Evolutionary conservation across 2,888 invertebrate genomes (phyloP).

Genomic region (Troides helena): DNA sequence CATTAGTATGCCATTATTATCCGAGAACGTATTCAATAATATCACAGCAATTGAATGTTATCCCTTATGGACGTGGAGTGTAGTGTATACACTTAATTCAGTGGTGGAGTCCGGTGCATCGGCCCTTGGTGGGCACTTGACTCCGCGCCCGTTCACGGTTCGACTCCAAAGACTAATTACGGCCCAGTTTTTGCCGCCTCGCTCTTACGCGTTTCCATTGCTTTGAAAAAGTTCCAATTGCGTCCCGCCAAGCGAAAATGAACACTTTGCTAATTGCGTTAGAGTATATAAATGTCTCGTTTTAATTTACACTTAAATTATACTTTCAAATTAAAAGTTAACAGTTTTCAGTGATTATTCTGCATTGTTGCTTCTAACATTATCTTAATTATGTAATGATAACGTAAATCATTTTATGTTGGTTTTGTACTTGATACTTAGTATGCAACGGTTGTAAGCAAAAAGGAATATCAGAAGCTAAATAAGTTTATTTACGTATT

Average conservation of each 20-base stretch:
- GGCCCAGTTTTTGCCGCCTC: slow-evolving; percentile 63
- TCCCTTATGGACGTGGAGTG: slow-evolving; percentile 27
- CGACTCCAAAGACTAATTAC: slow-evolving; percentile 71
- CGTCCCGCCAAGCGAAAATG: slow-evolving; percentile 37
- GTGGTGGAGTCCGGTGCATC: slow-evolving; percentile 44
- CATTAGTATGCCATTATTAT: background rate
- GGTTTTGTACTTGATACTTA: background rate
- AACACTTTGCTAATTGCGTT: slow-evolving; percentile 49
- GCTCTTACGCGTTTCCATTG: slow-evolving; percentile 57
- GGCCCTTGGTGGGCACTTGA: slow-evolving; percentile 47
- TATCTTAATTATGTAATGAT: slow-evolving; percentile 2
- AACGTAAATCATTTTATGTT: background rate
- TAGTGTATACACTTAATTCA: slow-evolving; percentile 45
- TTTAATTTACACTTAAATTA: slow-evolving; percentile 32
- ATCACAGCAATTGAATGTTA: slow-evolving; percentile 21
- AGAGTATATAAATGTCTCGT: slow-evolving; percentile 45
- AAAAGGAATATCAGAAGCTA: too few species aligned
- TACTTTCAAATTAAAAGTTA: slow-evolving; percentile 24
- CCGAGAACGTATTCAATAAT: slow-evolving; percentile 4
- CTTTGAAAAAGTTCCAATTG: slow-evolving; percentile 42
- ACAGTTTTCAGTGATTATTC: slow-evolving; percentile 11
- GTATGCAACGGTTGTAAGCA: too few species aligned
- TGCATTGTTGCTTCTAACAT: background rate
- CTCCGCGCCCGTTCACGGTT: slow-evolving; percentile 60
- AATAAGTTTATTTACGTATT: too few species aligned